Evolutionary conservation across 2,888 invertebrate species (phyloP).

Genomic region (Hydriomena furcata): DNA sequence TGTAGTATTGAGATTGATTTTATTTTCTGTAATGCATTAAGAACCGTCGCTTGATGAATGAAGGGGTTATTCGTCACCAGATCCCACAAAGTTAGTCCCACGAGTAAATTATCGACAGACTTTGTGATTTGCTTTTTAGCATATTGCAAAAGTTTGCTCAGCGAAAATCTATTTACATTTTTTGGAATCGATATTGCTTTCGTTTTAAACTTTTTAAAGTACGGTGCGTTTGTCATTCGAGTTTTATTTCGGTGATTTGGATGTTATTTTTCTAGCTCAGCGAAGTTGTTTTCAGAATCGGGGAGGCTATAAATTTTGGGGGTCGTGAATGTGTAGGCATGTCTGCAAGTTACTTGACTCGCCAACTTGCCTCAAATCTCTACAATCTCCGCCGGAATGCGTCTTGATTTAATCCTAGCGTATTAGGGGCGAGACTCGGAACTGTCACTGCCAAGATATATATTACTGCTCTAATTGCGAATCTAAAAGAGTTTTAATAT

Average conservation of each 20-base stretch:
- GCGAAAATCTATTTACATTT: slow-evolving; percentile 16
- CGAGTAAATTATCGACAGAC: slow-evolving; percentile 2
- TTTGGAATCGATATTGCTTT: slow-evolving; percentile 18
- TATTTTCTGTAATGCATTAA: background rate
- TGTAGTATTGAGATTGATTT: slow-evolving; percentile 9
- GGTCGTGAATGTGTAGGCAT: slow-evolving; percentile 44
- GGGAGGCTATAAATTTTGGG: slow-evolving; percentile 52
- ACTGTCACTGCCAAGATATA: slow-evolving; percentile 54
- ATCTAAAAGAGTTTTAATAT: slow-evolving; percentile 46
- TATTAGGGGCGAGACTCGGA: slow-evolving; percentile 42
- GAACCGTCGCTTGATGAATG: background rate
- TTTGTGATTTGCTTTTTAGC: slow-evolving; percentile 10
- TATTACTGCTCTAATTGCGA: slow-evolving; percentile 59
- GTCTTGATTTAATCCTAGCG: slow-evolving; percentile 58
- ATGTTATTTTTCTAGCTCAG: slow-evolving; percentile 47
- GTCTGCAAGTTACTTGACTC: slow-evolving; percentile 27
- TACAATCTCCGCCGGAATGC: slow-evolving; percentile 55
- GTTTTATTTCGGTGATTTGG: slow-evolving; percentile 31
- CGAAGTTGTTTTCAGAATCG: slow-evolving; percentile 52
- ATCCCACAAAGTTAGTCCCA: too few species aligned
- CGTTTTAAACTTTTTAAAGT: slow-evolving; percentile 23
- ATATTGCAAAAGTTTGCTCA: slow-evolving; percentile 9
- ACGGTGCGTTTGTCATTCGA: slow-evolving; percentile 23
- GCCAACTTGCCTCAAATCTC: slow-evolving; percentile 33
- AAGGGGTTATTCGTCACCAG: too few species aligned